A percentile compares a stretch with the other conserved stretches of the same genome.
These are phyloP conservation scores for Betta splendens DNA, from an alignment of 2,797 vertebrate species.

Conservation along the genomic window DNA sequence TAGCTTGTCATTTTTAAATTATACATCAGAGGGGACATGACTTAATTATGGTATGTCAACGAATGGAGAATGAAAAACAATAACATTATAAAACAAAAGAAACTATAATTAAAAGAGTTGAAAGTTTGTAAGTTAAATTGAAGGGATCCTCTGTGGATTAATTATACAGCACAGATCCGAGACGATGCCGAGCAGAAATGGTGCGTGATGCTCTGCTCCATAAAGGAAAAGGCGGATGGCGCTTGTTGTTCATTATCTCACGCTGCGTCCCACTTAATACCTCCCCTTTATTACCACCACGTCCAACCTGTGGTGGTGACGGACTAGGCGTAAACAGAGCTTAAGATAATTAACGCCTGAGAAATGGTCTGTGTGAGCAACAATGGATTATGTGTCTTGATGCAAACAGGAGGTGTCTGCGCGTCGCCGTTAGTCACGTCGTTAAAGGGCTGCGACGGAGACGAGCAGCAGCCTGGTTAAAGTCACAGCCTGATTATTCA, in stretches of 20 bases:
- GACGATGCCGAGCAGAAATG: conserved; percentile 8
- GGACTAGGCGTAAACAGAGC: conserved; percentile 11
- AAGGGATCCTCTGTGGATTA: neutral
- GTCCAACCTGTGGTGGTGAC: neutral
- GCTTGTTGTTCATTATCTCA: conserved; percentile 2
- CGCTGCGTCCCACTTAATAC: neutral
- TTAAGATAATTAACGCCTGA: conserved; percentile 5
- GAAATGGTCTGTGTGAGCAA: neutral
- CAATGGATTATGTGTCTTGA: neutral
- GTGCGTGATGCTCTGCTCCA: neutral
- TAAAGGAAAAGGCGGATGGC: neutral
- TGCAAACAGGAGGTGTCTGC: neutral
- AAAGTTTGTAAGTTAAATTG: neutral
- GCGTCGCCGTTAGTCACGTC: conserved; percentile 14
- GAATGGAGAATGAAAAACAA: too few species aligned
- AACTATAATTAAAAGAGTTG: neutral
- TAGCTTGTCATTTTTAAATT: too few species aligned
- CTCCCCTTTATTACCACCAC: neutral
- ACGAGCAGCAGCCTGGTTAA: neutral
- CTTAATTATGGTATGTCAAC: too few species aligned
- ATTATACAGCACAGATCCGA: neutral
- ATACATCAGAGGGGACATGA: too few species aligned
- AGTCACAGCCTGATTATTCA: too few species aligned
- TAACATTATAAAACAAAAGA: too few species aligned
- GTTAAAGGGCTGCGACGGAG: conserved; percentile 8